Evolutionary conservation across 2,797 vertebrate genomes (phyloP), one percentile per base, ranked within the genome.

Genomic region (Zalophus californianus): DNA sequence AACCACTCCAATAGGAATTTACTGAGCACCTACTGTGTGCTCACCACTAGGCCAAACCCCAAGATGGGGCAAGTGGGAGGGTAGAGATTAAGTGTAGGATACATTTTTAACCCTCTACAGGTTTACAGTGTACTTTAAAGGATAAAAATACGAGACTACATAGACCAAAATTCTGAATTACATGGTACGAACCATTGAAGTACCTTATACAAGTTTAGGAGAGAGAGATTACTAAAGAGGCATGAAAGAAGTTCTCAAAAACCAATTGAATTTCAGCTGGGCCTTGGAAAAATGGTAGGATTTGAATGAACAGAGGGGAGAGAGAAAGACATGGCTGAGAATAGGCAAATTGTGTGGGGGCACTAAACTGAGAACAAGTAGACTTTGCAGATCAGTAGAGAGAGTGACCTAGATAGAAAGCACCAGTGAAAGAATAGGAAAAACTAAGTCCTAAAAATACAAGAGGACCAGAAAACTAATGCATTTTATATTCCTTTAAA

Each of bases 361-460:
- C 78, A 91, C 21, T 78, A 70, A 78, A 87, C 38, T 70, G 54
- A 79, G 83, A 95, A 84, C 16, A 82, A 82, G n/a, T 52, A 77
- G 83, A 64, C 54, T 86, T 90, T 64, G 35, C 32, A 48, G 15
- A 64, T 87, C 52, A 75, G 52, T 82, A 93, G 78, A 75, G 54
- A 84, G 44, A 52, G 35, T 93, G 52, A 87, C 86, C 60, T 83
- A 21, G 11, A 66, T 91, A 72, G 94, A 87, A 90, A 56, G 23
- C 44, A 11, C 77, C 83, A 29, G 44, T 78, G 78, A 64, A 78
- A 77, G 58, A 95, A 86, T 7, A 83, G 52, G 41, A 70, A 70
- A 90, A 95, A 95, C 80, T 80, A 66, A 91, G 52, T 87, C 54
- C 38, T 73, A 91, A 87, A 97, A 93, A 70, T 62, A 77, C 35